Evolutionary conservation across 2,888 invertebrate genomes (phyloP).

Genomic region (Chrysolina oricalcia): DNA sequence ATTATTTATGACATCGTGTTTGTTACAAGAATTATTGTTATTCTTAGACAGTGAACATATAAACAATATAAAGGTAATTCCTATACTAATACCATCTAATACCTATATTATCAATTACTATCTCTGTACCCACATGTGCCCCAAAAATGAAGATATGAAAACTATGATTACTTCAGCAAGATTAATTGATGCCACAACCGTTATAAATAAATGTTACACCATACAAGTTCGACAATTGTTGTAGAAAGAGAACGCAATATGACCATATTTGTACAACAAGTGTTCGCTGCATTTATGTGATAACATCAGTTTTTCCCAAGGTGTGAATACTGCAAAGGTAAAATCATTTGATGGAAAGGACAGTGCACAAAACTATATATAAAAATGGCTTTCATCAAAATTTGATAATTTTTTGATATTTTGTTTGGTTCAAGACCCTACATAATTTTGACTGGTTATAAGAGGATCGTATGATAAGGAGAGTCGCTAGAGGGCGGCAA

Average conservation of each 20-base stretch:
- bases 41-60: too few relatives aligned
- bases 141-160: not conserved
- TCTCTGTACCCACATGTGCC: not conserved
- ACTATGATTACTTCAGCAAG: not conserved
- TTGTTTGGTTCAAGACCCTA: too few relatives aligned
- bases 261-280: not conserved
- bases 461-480: too few relatives aligned
- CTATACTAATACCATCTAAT: too few relatives aligned
- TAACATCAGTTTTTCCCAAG: not conserved
- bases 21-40: too few relatives aligned
- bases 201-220: constrained; percentile 9
- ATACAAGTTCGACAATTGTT: not conserved
- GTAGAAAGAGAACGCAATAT: not conserved
- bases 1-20: too few relatives aligned
- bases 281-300: not conserved
- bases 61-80: too few relatives aligned
- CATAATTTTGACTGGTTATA: too few relatives aligned
- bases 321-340: not conserved
- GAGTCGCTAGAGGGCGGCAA: too few relatives aligned
- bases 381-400: too few relatives aligned
- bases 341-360: not conserved
- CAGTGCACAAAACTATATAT: too few relatives aligned
- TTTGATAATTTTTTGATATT: too few relatives aligned
- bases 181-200: not conserved
- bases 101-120: not conserved